Percentiles rank a stretch among this genome's conserved stretches.
Evolutionary conservation across 2,113 vertebrate species (phyloP).

Genomic region (Limanda limanda): DNA sequence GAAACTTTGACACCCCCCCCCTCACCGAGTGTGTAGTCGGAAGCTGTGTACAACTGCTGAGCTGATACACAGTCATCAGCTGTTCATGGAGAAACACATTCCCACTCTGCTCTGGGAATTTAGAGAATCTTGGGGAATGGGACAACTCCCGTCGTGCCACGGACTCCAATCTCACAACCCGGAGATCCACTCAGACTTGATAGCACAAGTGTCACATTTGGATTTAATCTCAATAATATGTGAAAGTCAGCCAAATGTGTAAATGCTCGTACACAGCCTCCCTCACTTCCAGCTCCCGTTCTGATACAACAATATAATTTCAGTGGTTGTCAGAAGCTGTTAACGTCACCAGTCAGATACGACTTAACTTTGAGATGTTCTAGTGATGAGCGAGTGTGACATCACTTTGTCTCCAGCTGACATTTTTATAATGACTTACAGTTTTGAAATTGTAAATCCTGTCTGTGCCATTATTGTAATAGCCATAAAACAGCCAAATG

Average conservation of each 20-base stretch:
- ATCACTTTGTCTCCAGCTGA: background rate
- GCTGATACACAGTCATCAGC: constrained; percentile 59
- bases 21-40: background rate
- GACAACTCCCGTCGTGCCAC: constrained; percentile 42
- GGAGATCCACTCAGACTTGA: background rate
- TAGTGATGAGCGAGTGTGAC: constrained; percentile 5
- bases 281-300: background rate
- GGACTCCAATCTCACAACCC: background rate
- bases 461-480: background rate
- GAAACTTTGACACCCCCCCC: background rate
- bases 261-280: background rate
- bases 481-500: constrained; percentile 2
- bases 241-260: background rate
- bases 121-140: constrained; percentile 52
- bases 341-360: background rate
- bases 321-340: constrained; percentile 2
- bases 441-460: constrained; percentile 10
- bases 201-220: constrained; percentile 12
- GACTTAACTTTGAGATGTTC: background rate
- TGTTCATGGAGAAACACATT: constrained; percentile 48
- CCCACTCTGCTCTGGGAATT: constrained; percentile 37
- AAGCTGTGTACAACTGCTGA: constrained; percentile 30
- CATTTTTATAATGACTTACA: constrained; percentile 7
- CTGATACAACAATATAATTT: background rate
- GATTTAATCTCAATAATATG: background rate